Conservation (phyloP, 2,113 vertebrate species). For the Carettochelys insculpta region DNA sequence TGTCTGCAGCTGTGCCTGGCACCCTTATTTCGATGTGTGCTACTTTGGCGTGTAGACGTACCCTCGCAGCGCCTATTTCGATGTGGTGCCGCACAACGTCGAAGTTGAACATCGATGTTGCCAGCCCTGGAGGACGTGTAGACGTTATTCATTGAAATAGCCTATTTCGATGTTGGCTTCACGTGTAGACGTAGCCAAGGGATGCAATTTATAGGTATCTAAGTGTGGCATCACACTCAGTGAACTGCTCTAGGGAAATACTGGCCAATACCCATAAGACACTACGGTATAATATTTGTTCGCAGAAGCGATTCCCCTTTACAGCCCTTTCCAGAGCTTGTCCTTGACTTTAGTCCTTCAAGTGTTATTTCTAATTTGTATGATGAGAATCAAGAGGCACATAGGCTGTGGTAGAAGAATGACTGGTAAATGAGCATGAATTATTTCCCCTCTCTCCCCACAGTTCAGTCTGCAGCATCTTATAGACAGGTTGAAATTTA, state of each 20-base stretch:
- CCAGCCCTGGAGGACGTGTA: no score
- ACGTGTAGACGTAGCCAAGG: no score
- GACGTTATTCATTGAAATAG: no score
- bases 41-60: no score
- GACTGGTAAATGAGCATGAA: neutral
- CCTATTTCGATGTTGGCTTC: no score
- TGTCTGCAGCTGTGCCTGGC: no score
- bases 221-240: neutral
- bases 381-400: constrained; percentile 12
- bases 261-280: neutral
- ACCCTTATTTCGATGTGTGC: no score
- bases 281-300: neutral
- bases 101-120: no score
- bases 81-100: no score
- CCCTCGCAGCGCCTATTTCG: no score
- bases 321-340: neutral
- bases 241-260: neutral
- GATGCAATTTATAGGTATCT: neutral
- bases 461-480: neutral
- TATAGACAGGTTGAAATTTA: neutral
- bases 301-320: neutral
- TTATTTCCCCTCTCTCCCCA: neutral
- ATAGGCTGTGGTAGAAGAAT: neutral
- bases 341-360: neutral
- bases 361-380: constrained; percentile 22